phyloP scores from a whole-genome alignment of 2,888 invertebrate species.

The Stenoptilia bipunctidactyla region DNA sequence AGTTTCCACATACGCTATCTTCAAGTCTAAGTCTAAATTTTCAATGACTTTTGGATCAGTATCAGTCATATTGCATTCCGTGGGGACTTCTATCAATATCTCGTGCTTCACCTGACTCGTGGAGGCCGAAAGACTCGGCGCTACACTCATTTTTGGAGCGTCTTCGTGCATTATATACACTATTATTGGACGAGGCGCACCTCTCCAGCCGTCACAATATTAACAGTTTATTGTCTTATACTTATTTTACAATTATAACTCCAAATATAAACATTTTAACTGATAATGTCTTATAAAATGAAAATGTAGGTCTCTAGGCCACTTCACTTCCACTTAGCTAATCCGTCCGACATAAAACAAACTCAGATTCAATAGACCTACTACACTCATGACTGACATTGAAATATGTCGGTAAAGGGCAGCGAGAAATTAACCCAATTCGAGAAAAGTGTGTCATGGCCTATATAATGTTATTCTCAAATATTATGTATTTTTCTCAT shows the following conservation, averaged over 20 bases:
- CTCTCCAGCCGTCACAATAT: conserved; percentile 30
- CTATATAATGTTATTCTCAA: conserved; percentile 26
- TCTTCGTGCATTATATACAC: conserved; percentile 78
- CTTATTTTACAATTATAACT: conserved; percentile 69
- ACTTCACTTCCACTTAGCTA: conserved; percentile 88
- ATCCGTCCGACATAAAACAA: conserved; percentile 75
- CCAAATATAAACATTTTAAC: conserved; percentile 63
- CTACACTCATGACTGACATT: conserved; percentile 75
- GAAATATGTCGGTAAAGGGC: conserved; percentile 70
- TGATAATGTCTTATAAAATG: conserved; percentile 46
- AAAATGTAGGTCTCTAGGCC: conserved; percentile 91
- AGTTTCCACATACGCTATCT: conserved; percentile 73
- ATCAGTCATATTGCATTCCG: conserved; percentile 55
- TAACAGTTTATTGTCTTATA: conserved; percentile 45
- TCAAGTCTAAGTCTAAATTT: conserved; percentile 70
- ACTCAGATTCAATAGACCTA: conserved; percentile 78
- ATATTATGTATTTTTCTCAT: no score
- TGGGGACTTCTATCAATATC: conserved; percentile 49
- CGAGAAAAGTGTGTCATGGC: conserved; percentile 52
- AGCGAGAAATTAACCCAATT: conserved; percentile 62
- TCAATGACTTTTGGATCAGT: conserved; percentile 60
- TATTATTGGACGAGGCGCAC: conserved; percentile 52
- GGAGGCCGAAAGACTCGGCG: conserved; percentile 76
- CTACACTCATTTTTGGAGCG: conserved; percentile 76
- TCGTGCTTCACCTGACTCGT: conserved; percentile 66